Conservation (phyloP, 1,140 invertebrate species). For the Hyposmocoma kahamanoa region DNA sequence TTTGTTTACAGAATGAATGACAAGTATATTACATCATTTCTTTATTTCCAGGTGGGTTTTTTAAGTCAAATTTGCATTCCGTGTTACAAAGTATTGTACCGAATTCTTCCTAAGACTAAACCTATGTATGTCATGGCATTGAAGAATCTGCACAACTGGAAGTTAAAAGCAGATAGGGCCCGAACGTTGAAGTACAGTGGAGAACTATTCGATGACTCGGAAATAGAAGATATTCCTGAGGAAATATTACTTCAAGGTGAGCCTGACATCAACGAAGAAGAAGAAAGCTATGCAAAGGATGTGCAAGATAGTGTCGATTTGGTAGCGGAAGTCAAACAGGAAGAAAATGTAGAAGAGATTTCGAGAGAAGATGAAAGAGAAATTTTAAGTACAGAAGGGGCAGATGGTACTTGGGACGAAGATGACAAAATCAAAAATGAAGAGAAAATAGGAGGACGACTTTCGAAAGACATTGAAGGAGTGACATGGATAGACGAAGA, state of each 20-base stretch:
- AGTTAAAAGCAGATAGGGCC: conserved; percentile 52
- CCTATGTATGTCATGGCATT: conserved; percentile 81
- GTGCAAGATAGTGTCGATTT: no score
- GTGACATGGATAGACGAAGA: conserved; percentile 31
- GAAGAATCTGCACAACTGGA: conserved; percentile 76
- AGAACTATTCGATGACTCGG: not conserved
- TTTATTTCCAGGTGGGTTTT: conserved; percentile 84
- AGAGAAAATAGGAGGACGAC: conserved; percentile 3
- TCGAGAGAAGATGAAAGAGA: conserved; percentile 6
- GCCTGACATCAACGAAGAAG: not conserved
- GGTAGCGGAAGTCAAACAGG: not conserved
- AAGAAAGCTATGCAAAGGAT: no score
- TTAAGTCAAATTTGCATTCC: conserved; percentile 86
- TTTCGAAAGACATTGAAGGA: conserved; percentile 26
- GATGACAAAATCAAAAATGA: conserved; percentile 17
- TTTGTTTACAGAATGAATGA: no score
- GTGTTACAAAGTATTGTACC: conserved; percentile 82
- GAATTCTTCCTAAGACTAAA: conserved; percentile 81
- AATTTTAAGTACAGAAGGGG: conserved; percentile 10
- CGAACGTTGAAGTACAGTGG: not conserved
- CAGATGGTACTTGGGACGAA: conserved; percentile 32
- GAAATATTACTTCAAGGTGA: not conserved
- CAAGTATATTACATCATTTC: no score
- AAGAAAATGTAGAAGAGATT: not conserved
- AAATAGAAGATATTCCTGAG: not conserved